Base-by-base conservation (phyloP, 2,888 invertebrate genomes). In the Rhaphigaster nebulosa region DNA sequence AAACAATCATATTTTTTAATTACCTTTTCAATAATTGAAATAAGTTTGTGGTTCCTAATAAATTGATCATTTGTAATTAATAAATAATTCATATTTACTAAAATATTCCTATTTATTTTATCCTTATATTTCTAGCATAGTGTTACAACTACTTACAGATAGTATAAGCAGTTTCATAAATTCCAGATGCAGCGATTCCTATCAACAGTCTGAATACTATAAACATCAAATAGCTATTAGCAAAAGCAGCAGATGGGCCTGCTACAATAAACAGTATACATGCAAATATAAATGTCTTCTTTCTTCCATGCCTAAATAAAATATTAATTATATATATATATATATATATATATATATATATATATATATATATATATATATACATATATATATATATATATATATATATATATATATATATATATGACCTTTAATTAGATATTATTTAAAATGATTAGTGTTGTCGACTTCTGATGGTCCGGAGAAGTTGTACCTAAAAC, bases 101-200 rank as follows among this genome's bases (percentile, higher is more conserved):
- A 23, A 23, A 6, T 52, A 1, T 15, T 45, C 12, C 52, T 93
- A 38, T 76, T 23, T 60, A 91, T 70, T 87, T 80, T 87, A 90
- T 29, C 26, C n/a, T 50, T 29, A 70, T 54, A n/a, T 60, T 41
- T 41, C n/a, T 3, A n/a, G 3, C 0, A 41, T 84, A 23, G 0
- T 65, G 1, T 65, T 29, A 29, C 2, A 29, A 65, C 13, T 65
- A 29, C 65, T 65, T 65, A 65, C 65, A 65, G 92, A 94, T 94
- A 5, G 84, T 84, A 84, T 41, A 84, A 45, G 13, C 45, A 26
- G 84, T 45, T 84, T 84, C 84, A 84, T 41, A 84, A 6, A 84
- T 8, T 84, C 84, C 84, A 20, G 84, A 15, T 1, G 13, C 23
- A 84, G 84, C 41, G 1, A 84, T 41, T 1, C 84, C 84, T 41